Base-by-base conservation (phyloP, 2,113 vertebrate species). In the Entosphenus tridentatus region DNA sequence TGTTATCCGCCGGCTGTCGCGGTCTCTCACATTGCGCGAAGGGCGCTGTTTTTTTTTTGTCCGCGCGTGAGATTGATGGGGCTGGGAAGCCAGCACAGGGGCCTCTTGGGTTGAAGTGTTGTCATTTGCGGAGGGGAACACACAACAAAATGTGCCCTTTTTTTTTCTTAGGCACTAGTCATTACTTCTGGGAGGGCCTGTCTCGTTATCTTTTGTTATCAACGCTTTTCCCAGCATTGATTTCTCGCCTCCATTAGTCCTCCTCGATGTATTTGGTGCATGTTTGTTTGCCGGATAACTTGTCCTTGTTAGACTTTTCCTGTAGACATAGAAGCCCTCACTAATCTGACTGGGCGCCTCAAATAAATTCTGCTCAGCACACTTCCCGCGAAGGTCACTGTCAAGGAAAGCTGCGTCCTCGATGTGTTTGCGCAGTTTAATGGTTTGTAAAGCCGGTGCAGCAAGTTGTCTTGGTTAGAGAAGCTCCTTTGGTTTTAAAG, bases 361-460 rank as follows among this genome's bases (percentile, higher is more conserved):
- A 65, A 65, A 65, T 65, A 65, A 16, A 65, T 65, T n/a, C 62
- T 65, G 8, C 21, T 65, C 62, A 65, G 21, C 62, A 65, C 21
- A 65, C 62, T 16, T n/a, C n/a, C n/a, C n/a, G 62, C n/a, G 62
- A 65, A 65, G 62, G 62, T 65, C 62, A 65, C 21, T 65, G 62
- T 21, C 62, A 65, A 65, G 62, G 62, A 65, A 21, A 65, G 62
- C 21, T 39, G 39, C 39, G 39, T 39, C 39, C 39, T 39, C 39
- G 39, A 65, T 65, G 62, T 65, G 62, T 65, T 65, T 65, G 62
- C 21, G 9, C 62, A 65, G 21, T 65, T n/a, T 65, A 65, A 65
- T 65, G 62, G 62, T n/a, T 65, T 65, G 62, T 65, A 65, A 65
- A 65, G 62, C 62, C 21, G 62, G 62, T 10, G 21, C n/a, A 65